Conservation (phyloP, 1,140 invertebrate genomes). For the Bombus soroeensis region DNA sequence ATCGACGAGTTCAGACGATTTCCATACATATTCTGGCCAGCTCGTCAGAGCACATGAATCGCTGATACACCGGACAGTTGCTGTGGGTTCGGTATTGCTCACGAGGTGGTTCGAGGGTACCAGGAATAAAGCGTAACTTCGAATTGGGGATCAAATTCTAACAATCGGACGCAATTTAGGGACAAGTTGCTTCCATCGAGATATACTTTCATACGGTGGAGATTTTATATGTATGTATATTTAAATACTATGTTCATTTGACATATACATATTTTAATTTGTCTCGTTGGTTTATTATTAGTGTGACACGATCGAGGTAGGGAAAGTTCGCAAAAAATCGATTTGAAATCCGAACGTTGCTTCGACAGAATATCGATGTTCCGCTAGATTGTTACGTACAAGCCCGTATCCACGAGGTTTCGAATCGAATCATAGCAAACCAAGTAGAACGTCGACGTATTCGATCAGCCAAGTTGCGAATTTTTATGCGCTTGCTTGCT, state of each 20-base stretch:
- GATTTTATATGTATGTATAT: no score
- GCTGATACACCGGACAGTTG: neutral
- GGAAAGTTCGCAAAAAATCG: no score
- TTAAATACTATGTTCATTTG: no score
- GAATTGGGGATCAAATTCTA: neutral
- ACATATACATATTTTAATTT: no score
- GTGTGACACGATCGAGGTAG: no score
- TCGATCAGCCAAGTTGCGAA: neutral
- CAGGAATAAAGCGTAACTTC: neutral
- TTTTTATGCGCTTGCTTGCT: slow-evolving; percentile 13
- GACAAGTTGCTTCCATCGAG: neutral
- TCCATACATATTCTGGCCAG: slow-evolving; percentile 11
- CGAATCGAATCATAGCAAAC: neutral
- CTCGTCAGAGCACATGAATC: neutral
- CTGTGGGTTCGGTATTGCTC: no score
- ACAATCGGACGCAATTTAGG: neutral
- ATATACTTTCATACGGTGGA: no score
- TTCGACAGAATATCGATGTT: no score
- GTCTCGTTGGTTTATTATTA: no score
- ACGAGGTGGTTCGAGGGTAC: neutral
- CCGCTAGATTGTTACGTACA: no score
- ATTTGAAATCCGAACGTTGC: no score
- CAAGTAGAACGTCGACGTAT: neutral
- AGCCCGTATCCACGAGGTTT: neutral
- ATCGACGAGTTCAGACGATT: slow-evolving; percentile 33